Base-by-base conservation (phyloP, 2,797 vertebrate species). In the Enteromius fasciolatus region DNA sequence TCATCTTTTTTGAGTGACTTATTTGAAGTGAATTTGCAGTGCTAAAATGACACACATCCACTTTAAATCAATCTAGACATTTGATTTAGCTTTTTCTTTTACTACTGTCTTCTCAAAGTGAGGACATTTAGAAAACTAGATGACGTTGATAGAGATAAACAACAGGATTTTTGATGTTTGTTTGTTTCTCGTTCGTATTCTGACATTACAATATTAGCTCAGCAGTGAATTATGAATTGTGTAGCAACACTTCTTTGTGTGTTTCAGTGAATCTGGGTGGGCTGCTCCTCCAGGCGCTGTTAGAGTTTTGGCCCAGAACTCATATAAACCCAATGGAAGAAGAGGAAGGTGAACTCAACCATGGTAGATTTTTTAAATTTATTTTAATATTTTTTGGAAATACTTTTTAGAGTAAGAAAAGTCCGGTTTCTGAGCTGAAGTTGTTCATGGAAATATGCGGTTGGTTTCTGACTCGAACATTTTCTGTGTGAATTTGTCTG, bases 241-340 rank as follows among this genome's bases (percentile, higher is more conserved):
- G 28, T 52, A 50, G 12, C 25, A 52, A 52, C 46, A 12, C 0
- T 52, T 74, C 6, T 23, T 39, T 57, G 31, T 39, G 6, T 74
- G 20, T 61, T 48, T 7, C 90, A 99, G 98, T 99, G 89, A 99
- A 99, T 86, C 94, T 99, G 28, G 98, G 98, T 54, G 98, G 98
- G 52, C 95, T 99, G 84, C 89, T 99, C 82, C 95, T 99, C 1
- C 98, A 99, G 89, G 98, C 98, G 8, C 93, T 99, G 81, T 91
- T 99, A 74, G 98, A 99, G 82, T 98, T 98, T 90, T 99, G 98
- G 98, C 98, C 98, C 85, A 95, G 98, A 87, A 99, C 98, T 36
- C 98, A 99, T 44, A 97, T 97, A 90, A 98, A 96, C 90, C 97
- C 97, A 63, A 96, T 98, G 96, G 98, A 99, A 15, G 98, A 99